A percentile compares a stretch with the other conserved stretches of the same genome.
These are phyloP conservation scores for Belonocnema kinseyi DNA, from an alignment of 1,140 invertebrate species.

Conservation along the genomic window DNA sequence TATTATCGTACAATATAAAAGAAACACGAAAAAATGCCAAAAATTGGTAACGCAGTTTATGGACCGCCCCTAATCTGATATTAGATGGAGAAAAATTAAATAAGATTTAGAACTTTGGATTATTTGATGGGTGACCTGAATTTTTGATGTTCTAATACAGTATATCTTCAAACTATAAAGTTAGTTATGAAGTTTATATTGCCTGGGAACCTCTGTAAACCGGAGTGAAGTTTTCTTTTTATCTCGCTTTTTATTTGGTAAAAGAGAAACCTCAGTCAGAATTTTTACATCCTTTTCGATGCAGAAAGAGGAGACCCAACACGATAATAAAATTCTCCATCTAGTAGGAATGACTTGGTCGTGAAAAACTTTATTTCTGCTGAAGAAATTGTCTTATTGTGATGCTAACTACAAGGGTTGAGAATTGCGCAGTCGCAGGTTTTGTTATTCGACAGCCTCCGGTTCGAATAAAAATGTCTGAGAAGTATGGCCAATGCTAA, in stretches of 20 bases:
- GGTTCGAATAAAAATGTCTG: conserved; percentile 38
- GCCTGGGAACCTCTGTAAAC: not conserved
- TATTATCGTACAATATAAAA: no score
- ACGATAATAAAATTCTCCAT: conserved; percentile 7
- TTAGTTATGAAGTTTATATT: not conserved
- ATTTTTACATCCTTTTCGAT: conserved; percentile 13
- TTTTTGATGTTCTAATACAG: not conserved
- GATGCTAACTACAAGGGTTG: conserved; percentile 20
- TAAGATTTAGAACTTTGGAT: not conserved
- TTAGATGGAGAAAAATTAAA: no score
- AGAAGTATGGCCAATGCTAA: conserved; percentile 37
- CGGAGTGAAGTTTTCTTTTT: not conserved
- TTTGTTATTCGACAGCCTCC: conserved; percentile 33
- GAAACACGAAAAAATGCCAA: no score
- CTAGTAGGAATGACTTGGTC: not conserved
- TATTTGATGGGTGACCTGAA: not conserved
- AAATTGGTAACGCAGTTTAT: no score
- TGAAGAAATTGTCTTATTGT: conserved; percentile 24
- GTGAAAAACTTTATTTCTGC: conserved; percentile 18
- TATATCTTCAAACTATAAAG: not conserved
- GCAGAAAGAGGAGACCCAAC: not conserved
- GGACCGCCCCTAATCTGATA: no score
- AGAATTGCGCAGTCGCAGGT: conserved; percentile 20
- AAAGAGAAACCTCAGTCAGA: not conserved
- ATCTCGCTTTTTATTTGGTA: conserved; percentile 20